Conservation (phyloP, 2,113 vertebrate species). For the Colinus virginianus region DNA sequence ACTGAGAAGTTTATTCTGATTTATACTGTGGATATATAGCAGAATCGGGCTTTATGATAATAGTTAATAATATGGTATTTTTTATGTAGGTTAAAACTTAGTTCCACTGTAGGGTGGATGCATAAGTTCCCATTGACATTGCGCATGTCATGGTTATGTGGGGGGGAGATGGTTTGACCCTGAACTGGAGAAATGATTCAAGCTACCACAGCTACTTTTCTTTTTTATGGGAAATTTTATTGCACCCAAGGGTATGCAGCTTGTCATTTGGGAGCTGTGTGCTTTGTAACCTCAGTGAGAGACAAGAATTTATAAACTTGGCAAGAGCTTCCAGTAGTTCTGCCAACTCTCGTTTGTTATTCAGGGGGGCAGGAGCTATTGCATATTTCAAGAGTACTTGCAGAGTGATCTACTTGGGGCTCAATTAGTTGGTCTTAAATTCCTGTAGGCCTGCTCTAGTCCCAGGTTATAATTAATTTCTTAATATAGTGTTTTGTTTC, state of each 20-base stretch:
- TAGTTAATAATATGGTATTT: background rate
- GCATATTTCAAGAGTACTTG: slow-evolving; percentile 3
- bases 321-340: background rate
- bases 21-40: background rate
- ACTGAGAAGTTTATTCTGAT: background rate
- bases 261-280: slow-evolving; percentile 14
- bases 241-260: background rate
- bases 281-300: slow-evolving; percentile 11
- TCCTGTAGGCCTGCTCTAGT: slow-evolving; percentile 26
- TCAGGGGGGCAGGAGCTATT: background rate
- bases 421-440: slow-evolving; percentile 48
- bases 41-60: background rate
- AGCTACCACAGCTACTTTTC: background rate
- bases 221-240: background rate
- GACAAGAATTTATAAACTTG: background rate
- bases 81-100: background rate
- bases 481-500: slow-evolving; percentile 65
- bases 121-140: background rate
- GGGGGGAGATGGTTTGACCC: background rate
- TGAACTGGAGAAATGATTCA: background rate
- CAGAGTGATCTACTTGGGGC: slow-evolving; percentile 16
- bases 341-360: background rate
- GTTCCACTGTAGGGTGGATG: background rate
- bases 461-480: slow-evolving; percentile 39
- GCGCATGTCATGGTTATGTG: fast-evolving